Base-by-base conservation (phyloP, 1,140 invertebrate species). In the Trachelipus rathkii region DNA sequence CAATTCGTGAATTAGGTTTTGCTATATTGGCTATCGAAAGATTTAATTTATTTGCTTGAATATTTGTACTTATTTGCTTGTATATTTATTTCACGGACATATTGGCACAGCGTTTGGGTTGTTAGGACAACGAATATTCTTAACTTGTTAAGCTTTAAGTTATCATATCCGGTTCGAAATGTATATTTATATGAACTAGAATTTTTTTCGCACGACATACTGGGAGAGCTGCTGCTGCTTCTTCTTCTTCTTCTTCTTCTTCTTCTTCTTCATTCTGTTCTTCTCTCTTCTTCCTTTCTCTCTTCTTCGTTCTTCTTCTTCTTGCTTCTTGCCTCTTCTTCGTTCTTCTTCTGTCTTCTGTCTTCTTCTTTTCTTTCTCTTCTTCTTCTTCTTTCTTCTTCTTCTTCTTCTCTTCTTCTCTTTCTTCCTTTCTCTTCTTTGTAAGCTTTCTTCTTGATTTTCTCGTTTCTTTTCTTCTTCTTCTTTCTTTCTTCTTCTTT, bases 331-430 rank as follows among this genome's bases (percentile, higher is more conserved):
- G n/a, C 43, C 15, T 33, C 43, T 71, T 24, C 21, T 71, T 8
- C 24, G 6, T 33, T 43, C 69, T 71, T 43, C 10, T 69, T 21
- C 19, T 21, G 8, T 19, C 23, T 24, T 24, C 69, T 71, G 19
- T 71, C 24, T 24, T 71, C 69, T 23, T 71, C 11, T 71, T 6
- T 71, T n/a, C n/a, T 15, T n/a, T 71, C 69, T n/a, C n/a, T 24
- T n/a, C 24, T 24, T 71, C 23, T 71, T 43, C 43, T 43, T 24
- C 24, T 15, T 8, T 33, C 69, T 71, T 24, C 21, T 23, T 45
- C 21, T 46, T 8, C 45, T 73, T 44, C 46, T 44, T 73, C 72
- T 50, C 24, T 24, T 21, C 33, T 15, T 33, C 3, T 74, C 73
- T 24, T n/a, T 74, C n/a, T 43, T 24, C 60, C 23, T 33, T 53